phyloP scores from a whole-genome alignment of 2,113 vertebrate species.

The Sisor rabdophorus region DNA sequence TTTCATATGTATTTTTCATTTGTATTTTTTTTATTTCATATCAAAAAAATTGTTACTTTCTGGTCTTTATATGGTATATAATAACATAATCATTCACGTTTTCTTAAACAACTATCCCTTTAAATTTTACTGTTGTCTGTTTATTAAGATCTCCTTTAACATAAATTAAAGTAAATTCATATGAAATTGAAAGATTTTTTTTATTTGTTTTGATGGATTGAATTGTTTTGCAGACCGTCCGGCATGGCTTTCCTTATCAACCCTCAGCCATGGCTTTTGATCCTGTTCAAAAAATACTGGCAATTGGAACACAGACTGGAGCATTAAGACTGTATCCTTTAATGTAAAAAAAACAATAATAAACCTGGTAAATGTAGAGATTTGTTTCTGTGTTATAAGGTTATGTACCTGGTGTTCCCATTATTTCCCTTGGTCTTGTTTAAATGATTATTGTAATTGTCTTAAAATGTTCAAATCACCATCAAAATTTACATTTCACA shows the following conservation, averaged over 20 bases:
- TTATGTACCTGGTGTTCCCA: background rate
- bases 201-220: background rate
- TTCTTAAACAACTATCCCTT: background rate
- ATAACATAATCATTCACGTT: background rate
- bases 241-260: slow-evolving; percentile 96
- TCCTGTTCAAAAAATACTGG: slow-evolving; percentile 98
- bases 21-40: background rate
- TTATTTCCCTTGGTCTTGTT: background rate
- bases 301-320: slow-evolving; percentile 89
- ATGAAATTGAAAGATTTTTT: background rate
- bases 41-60: background rate
- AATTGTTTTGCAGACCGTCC: slow-evolving; percentile 82
- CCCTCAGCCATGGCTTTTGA: slow-evolving; percentile 97
- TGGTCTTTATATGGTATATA: background rate
- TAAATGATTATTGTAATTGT: background rate
- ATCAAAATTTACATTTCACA: too few relatives aligned
- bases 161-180: background rate
- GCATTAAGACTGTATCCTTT: slow-evolving; percentile 98
- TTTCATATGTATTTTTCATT: background rate
- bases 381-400: background rate
- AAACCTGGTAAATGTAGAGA: background rate
- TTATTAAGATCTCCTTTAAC: background rate
- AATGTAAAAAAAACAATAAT: background rate
- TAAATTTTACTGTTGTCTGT: background rate
- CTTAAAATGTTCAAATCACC: background rate